Conservation (phyloP, 2,113 vertebrate genomes). For the Falco punctatus region DNA sequence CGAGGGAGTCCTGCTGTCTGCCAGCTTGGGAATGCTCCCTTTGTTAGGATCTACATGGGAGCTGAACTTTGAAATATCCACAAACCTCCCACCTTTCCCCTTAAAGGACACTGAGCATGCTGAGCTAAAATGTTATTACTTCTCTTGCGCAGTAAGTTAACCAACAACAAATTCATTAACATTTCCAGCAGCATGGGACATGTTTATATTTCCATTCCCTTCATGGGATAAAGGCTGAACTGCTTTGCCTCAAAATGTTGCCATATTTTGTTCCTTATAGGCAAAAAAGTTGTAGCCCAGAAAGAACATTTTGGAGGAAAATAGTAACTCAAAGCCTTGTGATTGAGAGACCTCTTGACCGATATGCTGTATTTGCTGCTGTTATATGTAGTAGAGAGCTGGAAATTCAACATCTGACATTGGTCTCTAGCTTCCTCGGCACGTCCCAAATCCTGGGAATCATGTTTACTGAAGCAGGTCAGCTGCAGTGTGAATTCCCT, state of each 20-base stretch:
- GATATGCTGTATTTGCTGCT: background rate
- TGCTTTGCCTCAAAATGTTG: background rate
- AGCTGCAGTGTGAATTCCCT: background rate
- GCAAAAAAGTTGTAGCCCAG: background rate
- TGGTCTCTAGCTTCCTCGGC: background rate
- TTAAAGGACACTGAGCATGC: slow-evolving; percentile 9
- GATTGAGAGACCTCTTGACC: background rate
- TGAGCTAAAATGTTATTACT: slow-evolving; percentile 38
- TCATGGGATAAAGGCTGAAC: background rate
- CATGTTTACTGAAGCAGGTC: background rate
- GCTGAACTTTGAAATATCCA: slow-evolving; percentile 45
- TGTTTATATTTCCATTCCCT: slow-evolving; percentile 28
- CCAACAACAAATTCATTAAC: slow-evolving; percentile 28
- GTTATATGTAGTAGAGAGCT: background rate
- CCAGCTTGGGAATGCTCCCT: slow-evolving; percentile 33
- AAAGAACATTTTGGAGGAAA: background rate
- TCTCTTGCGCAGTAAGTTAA: slow-evolving; percentile 6
- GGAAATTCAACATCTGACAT: background rate
- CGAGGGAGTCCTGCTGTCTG: background rate
- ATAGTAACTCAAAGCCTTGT: background rate
- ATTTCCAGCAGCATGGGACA: slow-evolving; percentile 6
- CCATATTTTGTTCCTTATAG: background rate
- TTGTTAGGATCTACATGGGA: background rate
- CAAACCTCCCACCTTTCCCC: slow-evolving; percentile 54
- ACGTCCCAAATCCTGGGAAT: background rate